These are phyloP conservation scores for Batillaria attramentaria DNA, from an alignment of 1,140 invertebrate species.

Conservation along the genomic window DNA sequence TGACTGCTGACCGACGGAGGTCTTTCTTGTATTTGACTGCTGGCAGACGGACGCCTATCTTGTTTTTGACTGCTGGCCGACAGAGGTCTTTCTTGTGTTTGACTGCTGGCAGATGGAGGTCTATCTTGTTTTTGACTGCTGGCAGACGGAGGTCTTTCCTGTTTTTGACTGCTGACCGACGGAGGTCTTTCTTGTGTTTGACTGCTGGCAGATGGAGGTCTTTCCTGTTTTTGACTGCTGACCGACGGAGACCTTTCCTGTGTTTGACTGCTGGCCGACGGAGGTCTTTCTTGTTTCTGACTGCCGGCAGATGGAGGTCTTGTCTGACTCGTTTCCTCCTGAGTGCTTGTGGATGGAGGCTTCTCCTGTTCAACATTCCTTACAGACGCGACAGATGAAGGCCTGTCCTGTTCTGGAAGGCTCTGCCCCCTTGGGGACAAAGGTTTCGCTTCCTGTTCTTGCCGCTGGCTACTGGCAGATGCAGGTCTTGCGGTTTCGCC, in stretches of 20 bases:
- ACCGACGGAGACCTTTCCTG: not conserved
- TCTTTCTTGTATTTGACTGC: not conserved
- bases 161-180: not conserved
- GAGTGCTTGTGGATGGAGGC: not conserved
- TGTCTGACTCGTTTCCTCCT: slow-evolving; percentile 10
- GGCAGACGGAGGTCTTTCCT: slow-evolving; percentile 4
- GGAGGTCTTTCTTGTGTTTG: not conserved
- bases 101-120: not conserved
- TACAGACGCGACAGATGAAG: not conserved
- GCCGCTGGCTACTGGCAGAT: not conserved
- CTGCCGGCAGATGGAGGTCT: slow-evolving; percentile 10
- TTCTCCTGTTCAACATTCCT: not conserved
- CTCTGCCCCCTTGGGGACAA: not conserved
- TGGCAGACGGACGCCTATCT: not conserved
- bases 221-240: not conserved
- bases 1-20: not conserved
- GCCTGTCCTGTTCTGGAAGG: not conserved
- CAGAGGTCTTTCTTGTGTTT: not conserved
- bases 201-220: not conserved
- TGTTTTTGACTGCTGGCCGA: slow-evolving; percentile 1
- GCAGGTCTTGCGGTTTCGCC: not conserved
- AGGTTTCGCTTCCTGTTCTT: not conserved
- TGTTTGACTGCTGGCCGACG: not conserved
- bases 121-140: not conserved
- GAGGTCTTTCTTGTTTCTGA: not conserved